These are phyloP conservation scores for Syngnathus rostellatus DNA, from an alignment of 2,797 vertebrate species.

Conservation along the genomic window DNA sequence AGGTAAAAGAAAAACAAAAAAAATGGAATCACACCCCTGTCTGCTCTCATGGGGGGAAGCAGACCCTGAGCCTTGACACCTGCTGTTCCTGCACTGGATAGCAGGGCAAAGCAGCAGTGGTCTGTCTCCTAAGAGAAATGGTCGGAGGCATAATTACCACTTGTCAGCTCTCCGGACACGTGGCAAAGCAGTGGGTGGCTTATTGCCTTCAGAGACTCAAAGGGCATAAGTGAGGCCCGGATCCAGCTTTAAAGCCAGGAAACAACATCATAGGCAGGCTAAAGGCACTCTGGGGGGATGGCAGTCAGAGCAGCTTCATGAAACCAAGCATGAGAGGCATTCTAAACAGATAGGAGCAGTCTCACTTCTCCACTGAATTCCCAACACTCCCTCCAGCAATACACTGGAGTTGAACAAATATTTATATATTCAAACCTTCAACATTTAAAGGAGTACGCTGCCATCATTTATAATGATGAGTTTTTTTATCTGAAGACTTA, in stretches of 20 bases:
- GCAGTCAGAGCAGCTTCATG: slow-evolving; percentile 33
- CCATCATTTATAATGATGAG: background rate
- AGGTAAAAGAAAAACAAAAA: slow-evolving; percentile 14
- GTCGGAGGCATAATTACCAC: slow-evolving; percentile 53
- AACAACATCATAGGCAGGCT: slow-evolving; percentile 51
- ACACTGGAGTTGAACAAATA: background rate
- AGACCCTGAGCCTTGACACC: slow-evolving; percentile 26
- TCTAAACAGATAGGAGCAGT: slow-evolving; percentile 31
- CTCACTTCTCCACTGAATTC: slow-evolving; percentile 25
- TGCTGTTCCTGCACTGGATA: slow-evolving; percentile 42
- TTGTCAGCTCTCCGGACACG: slow-evolving; percentile 47
- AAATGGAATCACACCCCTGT: slow-evolving; percentile 9
- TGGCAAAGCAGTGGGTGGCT: slow-evolving; percentile 46
- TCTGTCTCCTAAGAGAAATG: slow-evolving; percentile 44
- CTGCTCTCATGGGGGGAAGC: slow-evolving; percentile 16
- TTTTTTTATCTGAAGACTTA: background rate
- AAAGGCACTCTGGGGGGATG: slow-evolving; percentile 47
- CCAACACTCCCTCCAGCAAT: slow-evolving; percentile 5
- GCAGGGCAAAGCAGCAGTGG: slow-evolving; percentile 25
- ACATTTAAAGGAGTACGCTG: background rate
- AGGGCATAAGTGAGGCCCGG: slow-evolving; percentile 48
- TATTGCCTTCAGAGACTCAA: slow-evolving; percentile 53
- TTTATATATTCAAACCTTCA: background rate
- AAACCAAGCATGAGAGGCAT: slow-evolving; percentile 43
- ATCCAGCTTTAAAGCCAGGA: slow-evolving; percentile 38